Evolutionary conservation across 2,113 vertebrate genomes (phyloP).

Genomic region (Glaucidium brasilianum): DNA sequence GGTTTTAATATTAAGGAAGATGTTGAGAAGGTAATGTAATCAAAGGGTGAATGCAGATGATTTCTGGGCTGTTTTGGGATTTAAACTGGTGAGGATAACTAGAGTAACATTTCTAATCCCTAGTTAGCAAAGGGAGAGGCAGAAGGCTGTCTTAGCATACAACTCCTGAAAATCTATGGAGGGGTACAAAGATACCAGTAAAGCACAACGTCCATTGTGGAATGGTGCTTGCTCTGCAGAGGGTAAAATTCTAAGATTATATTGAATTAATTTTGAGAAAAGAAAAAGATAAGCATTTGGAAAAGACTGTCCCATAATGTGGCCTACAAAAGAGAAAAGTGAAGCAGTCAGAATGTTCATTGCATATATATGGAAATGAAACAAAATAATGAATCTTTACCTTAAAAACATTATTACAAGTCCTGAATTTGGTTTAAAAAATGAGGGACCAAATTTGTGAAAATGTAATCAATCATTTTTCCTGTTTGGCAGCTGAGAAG

Average conservation of each 20-base stretch:
- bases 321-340: neutral
- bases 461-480: neutral
- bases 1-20: neutral
- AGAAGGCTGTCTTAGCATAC: neutral
- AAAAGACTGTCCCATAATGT: neutral
- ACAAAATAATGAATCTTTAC: neutral
- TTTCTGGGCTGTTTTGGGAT: neutral
- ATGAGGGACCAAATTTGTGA: neutral
- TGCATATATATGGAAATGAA: neutral
- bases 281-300: neutral
- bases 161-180: neutral
- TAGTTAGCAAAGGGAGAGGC: neutral
- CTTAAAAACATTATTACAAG: neutral
- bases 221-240: neutral
- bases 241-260: neutral
- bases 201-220: neutral
- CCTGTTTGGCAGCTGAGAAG: neutral
- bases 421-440: neutral
- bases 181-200: neutral
- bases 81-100: neutral
- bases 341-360: neutral
- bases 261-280: neutral
- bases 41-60: neutral
- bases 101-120: neutral
- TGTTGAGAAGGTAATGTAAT: neutral